Evolutionary conservation across 2,113 vertebrate species (phyloP).

Genomic region (Pungitius pungitius): DNA sequence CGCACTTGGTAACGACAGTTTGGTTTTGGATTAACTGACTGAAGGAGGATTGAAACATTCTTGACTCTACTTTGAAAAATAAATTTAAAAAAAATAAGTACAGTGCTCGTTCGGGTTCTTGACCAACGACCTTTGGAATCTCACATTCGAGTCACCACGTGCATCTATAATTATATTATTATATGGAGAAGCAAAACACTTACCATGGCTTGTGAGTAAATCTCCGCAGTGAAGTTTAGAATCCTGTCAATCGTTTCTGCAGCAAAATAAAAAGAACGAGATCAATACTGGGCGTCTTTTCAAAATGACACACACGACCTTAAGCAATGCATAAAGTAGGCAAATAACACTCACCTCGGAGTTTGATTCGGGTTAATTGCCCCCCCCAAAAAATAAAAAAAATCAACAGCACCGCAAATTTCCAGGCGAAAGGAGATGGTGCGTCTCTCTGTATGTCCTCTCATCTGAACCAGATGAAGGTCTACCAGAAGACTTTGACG

Average conservation of each 20-base stretch:
- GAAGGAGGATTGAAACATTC: not conserved
- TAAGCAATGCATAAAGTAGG: not conserved
- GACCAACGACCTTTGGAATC: not conserved
- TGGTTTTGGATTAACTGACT: constrained; percentile 20
- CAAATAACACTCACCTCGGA: constrained; percentile 37
- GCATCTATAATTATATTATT: no score
- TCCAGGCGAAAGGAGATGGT: not conserved
- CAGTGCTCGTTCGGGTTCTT: no score
- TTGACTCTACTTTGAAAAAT: not conserved
- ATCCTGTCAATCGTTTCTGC: constrained; percentile 9
- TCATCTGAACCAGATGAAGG: constrained; percentile 21
- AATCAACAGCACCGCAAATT: not conserved
- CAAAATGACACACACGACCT: not conserved
- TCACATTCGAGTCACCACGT: not conserved
- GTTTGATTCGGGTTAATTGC: not conserved
- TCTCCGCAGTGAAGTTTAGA: constrained; percentile 21
- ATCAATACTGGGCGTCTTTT: not conserved
- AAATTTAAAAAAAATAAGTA: no score
- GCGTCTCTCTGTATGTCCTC: not conserved
- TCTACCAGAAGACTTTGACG: constrained; percentile 57
- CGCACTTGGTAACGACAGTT: constrained; percentile 13
- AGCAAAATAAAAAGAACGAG: not conserved
- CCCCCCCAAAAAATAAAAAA: no score
- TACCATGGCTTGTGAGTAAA: constrained; percentile 64
- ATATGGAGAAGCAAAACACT: constrained; percentile 25